Base-by-base conservation (phyloP, 2,888 invertebrate species). In the Agriotes lineatus region DNA sequence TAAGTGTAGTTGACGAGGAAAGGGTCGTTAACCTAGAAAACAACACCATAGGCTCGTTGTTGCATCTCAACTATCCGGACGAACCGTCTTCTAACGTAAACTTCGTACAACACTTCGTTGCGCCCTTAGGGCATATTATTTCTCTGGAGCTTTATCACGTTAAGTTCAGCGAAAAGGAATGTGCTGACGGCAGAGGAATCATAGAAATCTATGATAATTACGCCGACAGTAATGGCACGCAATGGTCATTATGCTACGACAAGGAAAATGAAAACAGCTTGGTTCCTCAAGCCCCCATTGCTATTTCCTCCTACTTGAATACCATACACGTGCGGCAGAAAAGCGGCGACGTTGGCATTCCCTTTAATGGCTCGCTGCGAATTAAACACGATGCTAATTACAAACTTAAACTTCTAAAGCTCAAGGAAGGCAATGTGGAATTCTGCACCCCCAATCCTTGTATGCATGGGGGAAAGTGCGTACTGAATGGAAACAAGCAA, bases 401-500 rank as follows among this genome's bases (percentile, higher is more conserved):
- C 81, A 89, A 88, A 80, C 86, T 84, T 72, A 92, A 92, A 83
- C 82, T 92, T 63, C 82, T 90, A 59, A 85, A 88, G 52, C 86
- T 88, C 19, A 83, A 86, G 0, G 88, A 89, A 44, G 89, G 88
- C 60, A 86, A 82, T 67, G 83, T 91, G 48, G 92, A 93, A 78
- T 88, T 90, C 0, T 94, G 93, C 80, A 85, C 86, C 56, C 93
- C 93, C 0, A 91, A 92, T 83, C 93, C 93, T 0, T 94, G 94
- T 77, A 84, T 88, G 69, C 89, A 92, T 79, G 89, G 87, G 9
- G 93, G 93, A 0, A 88, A 88, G 76, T 94, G 93, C 80, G 84
- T 89, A 5, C 81, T 85, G 1, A 89, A 88, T 50, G 88, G 88
- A 19, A 82, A 83, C 4, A 88, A 83, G 70, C 89, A 87, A 74